Conservation (phyloP, 2,113 vertebrate genomes). For the Thamnophis sirtalis region DNA sequence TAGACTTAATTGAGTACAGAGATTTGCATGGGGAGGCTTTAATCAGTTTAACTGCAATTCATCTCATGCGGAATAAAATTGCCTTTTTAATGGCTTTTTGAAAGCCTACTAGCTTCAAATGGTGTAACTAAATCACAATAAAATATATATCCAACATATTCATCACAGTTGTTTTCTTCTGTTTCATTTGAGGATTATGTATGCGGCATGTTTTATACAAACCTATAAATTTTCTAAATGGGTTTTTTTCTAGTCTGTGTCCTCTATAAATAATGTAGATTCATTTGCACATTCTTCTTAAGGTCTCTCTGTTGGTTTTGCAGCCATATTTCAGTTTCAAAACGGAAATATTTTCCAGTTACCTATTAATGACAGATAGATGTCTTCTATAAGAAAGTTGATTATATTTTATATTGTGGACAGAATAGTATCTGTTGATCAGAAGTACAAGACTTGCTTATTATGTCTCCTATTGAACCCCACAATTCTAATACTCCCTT, state of each 20-base stretch:
- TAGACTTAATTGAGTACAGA: background rate
- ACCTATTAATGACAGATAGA: background rate
- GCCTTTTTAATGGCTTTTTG: background rate
- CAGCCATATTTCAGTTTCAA: background rate
- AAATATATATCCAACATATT: background rate
- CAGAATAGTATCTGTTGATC: background rate
- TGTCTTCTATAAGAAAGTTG: background rate
- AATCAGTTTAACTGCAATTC: background rate
- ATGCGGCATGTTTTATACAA: background rate
- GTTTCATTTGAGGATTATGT: background rate
- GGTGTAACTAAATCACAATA: background rate
- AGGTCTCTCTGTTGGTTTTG: background rate
- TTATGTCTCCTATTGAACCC: background rate
- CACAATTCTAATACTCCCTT: background rate
- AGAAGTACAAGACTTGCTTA: background rate
- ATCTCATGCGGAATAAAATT: background rate
- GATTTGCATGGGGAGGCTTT: background rate
- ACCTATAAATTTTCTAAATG: background rate
- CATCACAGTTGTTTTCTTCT: background rate
- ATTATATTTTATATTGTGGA: background rate
- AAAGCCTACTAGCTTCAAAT: background rate
- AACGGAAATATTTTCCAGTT: background rate
- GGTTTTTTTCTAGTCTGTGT: background rate
- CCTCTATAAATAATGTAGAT: background rate
- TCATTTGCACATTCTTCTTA: background rate